A percentile compares a stretch with the other conserved stretches of the same genome.
phyloP scores from a whole-genome alignment of 1,140 invertebrate species.

The Trichoplusia ni region DNA sequence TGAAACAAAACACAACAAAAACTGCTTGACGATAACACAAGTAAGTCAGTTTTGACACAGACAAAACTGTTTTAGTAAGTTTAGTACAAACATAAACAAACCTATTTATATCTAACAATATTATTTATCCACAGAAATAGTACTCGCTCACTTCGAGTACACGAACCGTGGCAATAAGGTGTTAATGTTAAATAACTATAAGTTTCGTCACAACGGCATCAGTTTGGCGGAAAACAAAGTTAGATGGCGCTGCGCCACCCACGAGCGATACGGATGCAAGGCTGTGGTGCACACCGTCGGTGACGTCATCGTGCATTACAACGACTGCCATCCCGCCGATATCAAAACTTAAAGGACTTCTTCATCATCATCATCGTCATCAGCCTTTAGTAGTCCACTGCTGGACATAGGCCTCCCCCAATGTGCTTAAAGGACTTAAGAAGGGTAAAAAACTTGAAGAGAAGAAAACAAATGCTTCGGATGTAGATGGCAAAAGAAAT shows the following conservation, averaged over 20 bases:
- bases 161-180: neutral
- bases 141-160: neutral
- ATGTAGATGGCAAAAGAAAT: too few species aligned
- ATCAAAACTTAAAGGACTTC: neutral
- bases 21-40: too few species aligned
- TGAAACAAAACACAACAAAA: too few species aligned
- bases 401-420: too few species aligned
- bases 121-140: neutral
- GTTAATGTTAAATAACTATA: conserved; percentile 15
- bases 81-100: neutral
- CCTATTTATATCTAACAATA: neutral
- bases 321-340: neutral
- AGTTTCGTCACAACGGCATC: conserved; percentile 31
- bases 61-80: too few species aligned
- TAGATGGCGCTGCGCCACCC: conserved; percentile 44
- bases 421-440: too few species aligned
- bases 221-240: conserved; percentile 12
- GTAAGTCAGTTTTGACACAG: too few species aligned
- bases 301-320: neutral
- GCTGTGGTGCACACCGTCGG: conserved; percentile 36
- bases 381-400: too few species aligned
- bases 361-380: too few species aligned
- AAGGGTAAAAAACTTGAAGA: too few species aligned
- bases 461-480: too few species aligned
- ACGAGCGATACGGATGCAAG: conserved; percentile 34